Evolutionary conservation across 2,113 vertebrate species (phyloP), one percentile per base, ranked within the genome.

Genomic region (Neogale vison): DNA sequence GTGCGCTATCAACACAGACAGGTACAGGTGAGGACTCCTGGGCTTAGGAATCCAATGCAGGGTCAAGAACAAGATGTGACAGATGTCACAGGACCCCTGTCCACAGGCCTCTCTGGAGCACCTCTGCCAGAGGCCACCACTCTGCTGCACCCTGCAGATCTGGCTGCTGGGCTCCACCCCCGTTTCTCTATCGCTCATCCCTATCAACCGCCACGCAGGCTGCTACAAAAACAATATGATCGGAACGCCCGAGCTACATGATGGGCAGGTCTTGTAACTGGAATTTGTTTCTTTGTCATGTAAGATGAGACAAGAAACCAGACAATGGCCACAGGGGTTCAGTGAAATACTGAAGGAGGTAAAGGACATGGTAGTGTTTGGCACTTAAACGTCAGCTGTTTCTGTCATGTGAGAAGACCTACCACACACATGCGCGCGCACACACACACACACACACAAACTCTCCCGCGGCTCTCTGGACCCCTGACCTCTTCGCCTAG

Each of bases 401-500:
- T 20, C 20, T n/a, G 17, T 12, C 29, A 50, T 1, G 47, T 39
- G 59, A 86, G 72, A 47, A 57, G 31, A 36, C 12, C 21, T 18
- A 57, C 8, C 45, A 36, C 74, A 39, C 42, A 7, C 1, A 0
- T 11, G 39, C 3, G 1, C 8, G 6, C 21, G 0, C 3, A 0
- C 4, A 3, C 42, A 31, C 4, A 18, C 7, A 26, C 29, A 34
- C 24, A n/a, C 90, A 14, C 5, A 39, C 79, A 31, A 3, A 39
- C 79, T 21, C 23, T 69, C 47, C n/a, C 23, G 0, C 26, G 69
- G 39, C 55, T 2, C n/a, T n/a, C 24, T 4, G 47, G 69, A 65
- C 26, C 12, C 24, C 98, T 97, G 98, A 99, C 99, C 99, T 99
- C 99, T 92, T 99, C 98, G 31, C 99, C 97, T 42, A 99, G 98